These are phyloP conservation scores for Drosophila littoralis DNA, from an alignment of 1,140 invertebrate species.

Conservation along the genomic window DNA sequence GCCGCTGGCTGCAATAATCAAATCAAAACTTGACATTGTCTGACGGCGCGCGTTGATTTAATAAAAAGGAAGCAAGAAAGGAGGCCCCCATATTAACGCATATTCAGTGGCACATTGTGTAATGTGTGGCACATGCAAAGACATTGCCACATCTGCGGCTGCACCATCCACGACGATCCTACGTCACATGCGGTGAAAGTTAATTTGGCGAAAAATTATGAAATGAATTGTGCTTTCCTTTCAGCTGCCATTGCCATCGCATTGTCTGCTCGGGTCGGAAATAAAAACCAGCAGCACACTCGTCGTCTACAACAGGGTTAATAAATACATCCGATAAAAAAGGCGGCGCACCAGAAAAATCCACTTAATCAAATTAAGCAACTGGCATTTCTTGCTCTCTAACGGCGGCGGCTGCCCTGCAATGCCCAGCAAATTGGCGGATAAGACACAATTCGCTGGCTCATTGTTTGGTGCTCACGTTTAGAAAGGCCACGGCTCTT, in stretches of 20 bases:
- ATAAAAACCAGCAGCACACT: conserved; percentile 31
- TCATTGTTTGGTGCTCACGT: conserved; percentile 61
- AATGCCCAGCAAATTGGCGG: conserved; percentile 54
- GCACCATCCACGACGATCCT: conserved; percentile 62
- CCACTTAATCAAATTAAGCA: conserved; percentile 61
- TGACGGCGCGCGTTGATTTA: conserved; percentile 38
- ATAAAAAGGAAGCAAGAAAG: conserved; percentile 62
- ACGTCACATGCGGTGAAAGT: conserved; percentile 77
- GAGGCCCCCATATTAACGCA: conserved; percentile 48
- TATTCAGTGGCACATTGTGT: conserved; percentile 50
- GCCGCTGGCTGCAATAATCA: conserved; percentile 49
- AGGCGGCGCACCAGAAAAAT: conserved; percentile 41
- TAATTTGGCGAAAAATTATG: conserved; percentile 79
- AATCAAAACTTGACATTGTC: conserved; percentile 80
- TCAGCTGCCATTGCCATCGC: conserved; percentile 58
- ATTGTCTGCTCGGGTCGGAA: conserved; percentile 53
- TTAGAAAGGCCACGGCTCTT: conserved; percentile 64
- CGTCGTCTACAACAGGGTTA: conserved; percentile 46
- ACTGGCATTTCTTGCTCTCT: conserved; percentile 44
- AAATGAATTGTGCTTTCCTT: conserved; percentile 77
- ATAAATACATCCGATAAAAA: conserved; percentile 52
- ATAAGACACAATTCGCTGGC: conserved; percentile 51
- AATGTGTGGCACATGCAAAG: conserved; percentile 40
- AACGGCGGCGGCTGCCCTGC: conserved; percentile 20
- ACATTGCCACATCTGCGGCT: conserved; percentile 38